A percentile compares a stretch with the other conserved stretches of the same genome.
These are phyloP conservation scores for Chroicocephalus ridibundus DNA, from an alignment of 2,113 vertebrate genomes.

Conservation along the genomic window DNA sequence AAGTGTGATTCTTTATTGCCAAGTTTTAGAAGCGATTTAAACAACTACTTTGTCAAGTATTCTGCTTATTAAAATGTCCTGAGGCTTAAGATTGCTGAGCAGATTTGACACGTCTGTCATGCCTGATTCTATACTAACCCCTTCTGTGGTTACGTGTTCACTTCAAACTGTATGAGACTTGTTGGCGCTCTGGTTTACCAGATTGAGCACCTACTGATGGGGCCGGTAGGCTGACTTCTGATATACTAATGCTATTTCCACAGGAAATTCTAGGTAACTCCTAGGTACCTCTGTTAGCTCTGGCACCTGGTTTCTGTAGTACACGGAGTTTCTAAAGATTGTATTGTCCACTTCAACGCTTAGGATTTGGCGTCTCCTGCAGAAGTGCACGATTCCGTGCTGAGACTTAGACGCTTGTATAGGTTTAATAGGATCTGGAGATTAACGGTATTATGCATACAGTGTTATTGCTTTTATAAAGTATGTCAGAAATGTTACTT, in stretches of 20 bases:
- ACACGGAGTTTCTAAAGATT: slow-evolving; percentile 41
- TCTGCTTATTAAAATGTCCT: neutral
- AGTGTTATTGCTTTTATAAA: neutral
- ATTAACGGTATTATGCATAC: neutral
- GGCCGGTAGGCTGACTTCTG: neutral
- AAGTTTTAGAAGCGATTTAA: neutral
- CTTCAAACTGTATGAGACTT: neutral
- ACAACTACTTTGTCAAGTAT: neutral
- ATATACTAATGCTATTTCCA: neutral
- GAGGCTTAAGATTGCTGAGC: neutral
- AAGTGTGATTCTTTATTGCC: neutral
- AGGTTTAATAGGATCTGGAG: neutral
- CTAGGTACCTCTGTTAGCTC: neutral
- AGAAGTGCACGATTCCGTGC: neutral
- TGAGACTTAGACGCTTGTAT: neutral
- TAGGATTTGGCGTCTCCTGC: neutral
- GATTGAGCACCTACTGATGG: neutral
- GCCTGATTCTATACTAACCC: neutral
- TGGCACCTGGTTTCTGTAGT: neutral
- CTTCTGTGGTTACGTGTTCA: neutral
- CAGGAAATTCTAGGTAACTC: neutral
- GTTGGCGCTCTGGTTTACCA: neutral
- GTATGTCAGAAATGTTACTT: neutral
- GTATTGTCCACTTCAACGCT: neutral
- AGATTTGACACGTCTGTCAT: neutral